A percentile compares a stretch with the other conserved stretches of the same genome.
These are phyloP conservation scores for Machaerirhynchus nigripectus DNA, from an alignment of 2,113 vertebrate genomes.

Conservation along the genomic window DNA sequence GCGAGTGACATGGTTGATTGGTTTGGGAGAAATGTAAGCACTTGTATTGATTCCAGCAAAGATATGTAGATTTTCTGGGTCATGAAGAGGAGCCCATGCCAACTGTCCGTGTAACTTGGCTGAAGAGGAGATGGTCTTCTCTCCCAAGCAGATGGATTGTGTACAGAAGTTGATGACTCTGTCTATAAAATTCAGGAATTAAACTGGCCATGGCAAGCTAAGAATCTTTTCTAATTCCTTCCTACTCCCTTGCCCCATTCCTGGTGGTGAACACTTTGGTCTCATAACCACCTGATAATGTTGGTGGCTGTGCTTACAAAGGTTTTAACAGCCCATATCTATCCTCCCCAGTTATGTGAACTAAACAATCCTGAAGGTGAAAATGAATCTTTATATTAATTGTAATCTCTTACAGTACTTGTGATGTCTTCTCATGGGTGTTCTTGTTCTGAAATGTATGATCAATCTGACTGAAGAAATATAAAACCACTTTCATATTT, in stretches of 20 bases:
- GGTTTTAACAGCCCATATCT: not conserved
- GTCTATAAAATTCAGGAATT: not conserved
- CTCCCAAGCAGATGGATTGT: not conserved
- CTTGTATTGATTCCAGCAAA: not conserved
- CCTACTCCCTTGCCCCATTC: not conserved
- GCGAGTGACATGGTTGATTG: accelerated
- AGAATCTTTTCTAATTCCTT: not conserved
- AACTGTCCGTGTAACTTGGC: not conserved
- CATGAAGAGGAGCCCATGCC: not conserved
- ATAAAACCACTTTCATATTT: not conserved
- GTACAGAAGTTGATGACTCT: not conserved
- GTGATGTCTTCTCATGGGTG: conserved; percentile 5
- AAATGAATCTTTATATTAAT: not conserved
- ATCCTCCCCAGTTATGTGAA: not conserved
- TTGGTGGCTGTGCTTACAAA: not conserved
- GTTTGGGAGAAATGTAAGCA: not conserved
- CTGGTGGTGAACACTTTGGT: not conserved
- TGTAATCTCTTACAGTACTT: not conserved
- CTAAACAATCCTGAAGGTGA: conserved; percentile 8
- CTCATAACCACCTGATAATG: accelerated
- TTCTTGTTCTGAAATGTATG: not conserved
- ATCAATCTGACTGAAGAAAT: not conserved
- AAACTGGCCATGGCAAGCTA: not conserved
- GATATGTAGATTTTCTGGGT: not conserved
- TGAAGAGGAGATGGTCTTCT: not conserved